A percentile compares a stretch with the other conserved stretches of the same genome.
Evolutionary conservation across 2,888 invertebrate genomes (phyloP).

Genomic region (Tetranychus truncatus): DNA sequence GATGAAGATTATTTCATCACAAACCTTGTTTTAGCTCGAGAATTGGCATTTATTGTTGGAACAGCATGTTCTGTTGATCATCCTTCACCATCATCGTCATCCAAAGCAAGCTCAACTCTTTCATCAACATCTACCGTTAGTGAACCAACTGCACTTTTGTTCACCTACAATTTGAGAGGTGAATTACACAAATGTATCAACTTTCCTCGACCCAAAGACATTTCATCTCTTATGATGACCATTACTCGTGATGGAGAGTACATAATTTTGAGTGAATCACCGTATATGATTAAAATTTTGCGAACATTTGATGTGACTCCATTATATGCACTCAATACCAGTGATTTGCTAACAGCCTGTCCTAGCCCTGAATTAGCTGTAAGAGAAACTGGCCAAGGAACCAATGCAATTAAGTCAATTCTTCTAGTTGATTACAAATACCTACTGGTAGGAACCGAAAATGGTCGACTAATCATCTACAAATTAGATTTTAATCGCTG

Average conservation of each 20-base stretch:
- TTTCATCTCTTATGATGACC: constrained; percentile 39
- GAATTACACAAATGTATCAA: constrained; percentile 17
- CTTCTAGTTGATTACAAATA: constrained; percentile 47
- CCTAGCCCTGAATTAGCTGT: constrained; percentile 7
- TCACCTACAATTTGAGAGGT: constrained; percentile 20
- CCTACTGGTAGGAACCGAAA: constrained; percentile 83
- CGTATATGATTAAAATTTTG: constrained; percentile 95
- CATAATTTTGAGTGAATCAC: constrained; percentile 64
- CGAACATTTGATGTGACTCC: constrained; percentile 88
- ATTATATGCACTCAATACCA: constrained; percentile 61
- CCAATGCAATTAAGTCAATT: constrained; percentile 14
- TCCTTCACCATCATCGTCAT: not conserved
- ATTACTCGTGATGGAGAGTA: constrained; percentile 96
- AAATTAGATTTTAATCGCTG: constrained; percentile 85
- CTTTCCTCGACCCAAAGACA: constrained; percentile 7
- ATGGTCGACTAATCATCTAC: constrained; percentile 94
- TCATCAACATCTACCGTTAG: constrained; percentile 6
- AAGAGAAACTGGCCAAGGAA: constrained; percentile 2
- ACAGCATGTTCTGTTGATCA: constrained; percentile 16
- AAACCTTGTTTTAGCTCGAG: constrained; percentile 20
- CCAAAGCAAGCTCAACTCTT: not conserved
- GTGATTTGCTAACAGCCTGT: constrained; percentile 15
- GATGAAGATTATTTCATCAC: constrained; percentile 19
- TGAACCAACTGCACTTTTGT: constrained; percentile 15
- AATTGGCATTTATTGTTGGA: constrained; percentile 23